Evolutionary conservation across 2,888 invertebrate species (phyloP), one percentile per base, ranked within the genome.

Genomic region (Chrysotoxum bicinctum): DNA sequence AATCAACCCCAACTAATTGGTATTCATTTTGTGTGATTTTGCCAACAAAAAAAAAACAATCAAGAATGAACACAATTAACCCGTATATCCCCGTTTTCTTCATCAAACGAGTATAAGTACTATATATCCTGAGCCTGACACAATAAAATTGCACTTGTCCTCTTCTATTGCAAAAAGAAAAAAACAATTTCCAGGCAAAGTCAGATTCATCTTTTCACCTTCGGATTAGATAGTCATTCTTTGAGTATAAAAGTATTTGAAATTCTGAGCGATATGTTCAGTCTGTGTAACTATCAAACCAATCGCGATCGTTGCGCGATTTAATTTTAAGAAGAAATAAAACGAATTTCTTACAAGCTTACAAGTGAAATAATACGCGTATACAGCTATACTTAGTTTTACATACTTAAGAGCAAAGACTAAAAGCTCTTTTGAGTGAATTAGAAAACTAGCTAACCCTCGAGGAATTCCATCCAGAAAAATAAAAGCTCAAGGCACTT

Each of bases 351-450:
- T 30, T 32, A 45, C 43, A 82, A 75, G 76, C 56, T 40, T 45
- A 58, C 50, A 32, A 66, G 21, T 43, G 14, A 58, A 58, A 26
- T 35, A 62, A n/a, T 5, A 66, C 35, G 32, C 30, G 19, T 35
- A 50, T 32, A 56, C 23, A 66, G 79, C 75, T 84, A 60, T 37
- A 50, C 6, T 85, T 85, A 85, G 80, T 85, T 75, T 40, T 80
- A 68, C 80, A 83, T 74, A 69, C 77, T 77, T 45, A 72, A 77
- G 73, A 76, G 76, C 54, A 62, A 75, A 58, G 52, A 73, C 62
- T 64, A 19, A 85, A 85, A 85, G 85, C 85, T 85, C 76, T 85
- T 85, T 85, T 81, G 76, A 81, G 80, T 85, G 85, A 73, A 81
- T 81, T 85, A 85, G 85, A 85, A n/a, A n/a, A 81, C 50, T 77